A percentile compares a stretch with the other conserved stretches of the same genome.
Evolutionary conservation across 2,797 vertebrate genomes (phyloP).

Genomic region (Tarsius wallacei): DNA sequence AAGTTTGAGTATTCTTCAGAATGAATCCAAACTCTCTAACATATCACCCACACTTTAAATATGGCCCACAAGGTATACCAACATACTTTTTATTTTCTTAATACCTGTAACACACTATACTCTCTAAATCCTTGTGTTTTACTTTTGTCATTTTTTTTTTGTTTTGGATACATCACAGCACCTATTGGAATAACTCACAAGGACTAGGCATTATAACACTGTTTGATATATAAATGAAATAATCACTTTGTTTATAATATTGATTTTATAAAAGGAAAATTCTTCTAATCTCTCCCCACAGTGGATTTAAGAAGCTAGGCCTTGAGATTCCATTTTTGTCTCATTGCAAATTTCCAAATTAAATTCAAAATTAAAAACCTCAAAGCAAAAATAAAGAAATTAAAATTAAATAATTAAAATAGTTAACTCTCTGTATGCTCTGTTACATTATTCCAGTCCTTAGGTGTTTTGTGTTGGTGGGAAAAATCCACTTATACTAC

Average conservation of each 20-base stretch:
- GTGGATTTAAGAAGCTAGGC: not conserved
- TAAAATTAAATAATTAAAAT: not conserved
- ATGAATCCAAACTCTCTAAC: not conserved
- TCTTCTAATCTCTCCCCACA: not conserved
- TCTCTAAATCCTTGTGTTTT: not conserved
- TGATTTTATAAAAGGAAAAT: not conserved
- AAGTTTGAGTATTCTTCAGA: not conserved
- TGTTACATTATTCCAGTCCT: not conserved
- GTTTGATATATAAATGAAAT: not conserved
- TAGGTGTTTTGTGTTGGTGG: not conserved
- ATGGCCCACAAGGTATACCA: not conserved
- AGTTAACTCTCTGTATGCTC: not conserved
- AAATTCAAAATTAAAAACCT: not conserved
- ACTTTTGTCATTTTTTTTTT: not conserved
- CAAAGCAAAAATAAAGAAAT: not conserved
- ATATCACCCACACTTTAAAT: not conserved
- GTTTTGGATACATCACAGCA: not conserved
- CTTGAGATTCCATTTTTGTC: not conserved
- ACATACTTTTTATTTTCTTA: not conserved
- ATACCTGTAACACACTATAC: rapidly evolving
- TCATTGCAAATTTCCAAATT: not conserved
- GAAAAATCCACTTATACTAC: not conserved
- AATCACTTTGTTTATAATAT: not conserved
- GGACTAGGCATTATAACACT: not conserved
- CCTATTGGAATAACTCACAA: not conserved